phyloP scores from a whole-genome alignment of 2,113 vertebrate genomes.

The Saimiri boliviensis region DNA sequence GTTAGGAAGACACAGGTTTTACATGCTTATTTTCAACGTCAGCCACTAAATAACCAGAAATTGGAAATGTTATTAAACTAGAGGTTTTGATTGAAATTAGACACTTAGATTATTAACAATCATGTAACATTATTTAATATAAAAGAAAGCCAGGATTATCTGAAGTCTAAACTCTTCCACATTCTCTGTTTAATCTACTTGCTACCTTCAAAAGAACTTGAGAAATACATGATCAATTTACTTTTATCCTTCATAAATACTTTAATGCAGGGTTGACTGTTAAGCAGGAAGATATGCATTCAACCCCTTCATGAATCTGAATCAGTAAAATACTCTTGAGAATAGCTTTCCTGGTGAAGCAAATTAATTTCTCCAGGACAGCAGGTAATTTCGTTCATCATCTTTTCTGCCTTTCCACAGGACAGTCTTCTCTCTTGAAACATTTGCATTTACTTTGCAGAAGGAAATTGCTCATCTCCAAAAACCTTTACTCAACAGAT shows the following conservation, averaged over 20 bases:
- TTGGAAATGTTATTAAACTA: background rate
- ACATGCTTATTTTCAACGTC: background rate
- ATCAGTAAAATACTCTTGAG: background rate
- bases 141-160: background rate
- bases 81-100: background rate
- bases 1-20: background rate
- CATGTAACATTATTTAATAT: background rate
- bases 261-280: background rate
- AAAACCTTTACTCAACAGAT: background rate
- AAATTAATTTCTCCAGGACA: conserved; percentile 47
- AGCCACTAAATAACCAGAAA: background rate
- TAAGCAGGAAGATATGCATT: background rate
- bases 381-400: conserved; percentile 50
- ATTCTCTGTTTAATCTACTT: conserved; percentile 2
- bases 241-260: conserved; percentile 12
- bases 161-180: background rate
- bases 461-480: conserved; percentile 4
- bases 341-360: background rate
- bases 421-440: background rate
- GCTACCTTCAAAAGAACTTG: background rate
- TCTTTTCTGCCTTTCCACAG: background rate
- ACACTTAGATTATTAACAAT: background rate
- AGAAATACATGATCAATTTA: conserved; percentile 32
- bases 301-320: background rate
- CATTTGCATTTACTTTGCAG: background rate